Evolutionary conservation across 2,113 vertebrate species (phyloP).

Genomic region (Oryzias javanicus): DNA sequence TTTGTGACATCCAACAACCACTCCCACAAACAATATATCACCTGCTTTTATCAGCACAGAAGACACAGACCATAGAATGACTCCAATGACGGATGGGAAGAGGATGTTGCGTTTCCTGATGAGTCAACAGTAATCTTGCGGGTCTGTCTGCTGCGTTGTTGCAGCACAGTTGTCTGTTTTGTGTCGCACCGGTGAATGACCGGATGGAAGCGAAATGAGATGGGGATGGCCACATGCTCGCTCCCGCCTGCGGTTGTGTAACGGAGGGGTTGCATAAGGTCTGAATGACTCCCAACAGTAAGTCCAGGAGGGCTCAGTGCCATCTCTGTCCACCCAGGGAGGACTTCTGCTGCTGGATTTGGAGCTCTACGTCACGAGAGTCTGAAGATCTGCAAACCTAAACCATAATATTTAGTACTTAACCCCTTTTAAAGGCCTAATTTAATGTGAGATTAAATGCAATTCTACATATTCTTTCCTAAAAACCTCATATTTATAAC

Average conservation of each 20-base stretch:
- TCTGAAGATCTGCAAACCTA: too few relatives aligned
- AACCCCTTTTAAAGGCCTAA: too few relatives aligned
- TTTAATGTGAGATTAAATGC: too few relatives aligned
- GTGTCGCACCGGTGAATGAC: slow-evolving; percentile 1
- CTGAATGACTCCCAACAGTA: slow-evolving; percentile 16
- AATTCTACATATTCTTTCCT: too few relatives aligned
- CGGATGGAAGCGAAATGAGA: slow-evolving; percentile 25
- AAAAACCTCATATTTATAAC: too few relatives aligned
- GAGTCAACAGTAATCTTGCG: slow-evolving; percentile 21
- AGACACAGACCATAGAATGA: too few relatives aligned
- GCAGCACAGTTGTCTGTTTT: slow-evolving; percentile 16
- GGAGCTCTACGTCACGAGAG: too few relatives aligned
- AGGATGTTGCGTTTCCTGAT: slow-evolving; percentile 12
- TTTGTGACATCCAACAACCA: too few relatives aligned
- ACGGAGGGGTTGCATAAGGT: slow-evolving; percentile 57
- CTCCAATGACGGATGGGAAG: background rate
- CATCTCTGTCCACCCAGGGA: slow-evolving; percentile 25
- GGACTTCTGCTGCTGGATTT: slow-evolving; percentile 5
- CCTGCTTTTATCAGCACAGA: too few relatives aligned
- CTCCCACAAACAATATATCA: too few relatives aligned
- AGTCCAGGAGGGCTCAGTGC: slow-evolving; percentile 32
- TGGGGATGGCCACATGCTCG: slow-evolving; percentile 15
- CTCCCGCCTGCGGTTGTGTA: slow-evolving; percentile 58
- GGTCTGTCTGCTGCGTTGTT: slow-evolving; percentile 8
- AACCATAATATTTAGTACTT: background rate